Percentiles rank a stretch among this genome's conserved stretches.
These are phyloP conservation scores for Charina bottae DNA, from an alignment of 2,113 vertebrate genomes.

Conservation along the genomic window DNA sequence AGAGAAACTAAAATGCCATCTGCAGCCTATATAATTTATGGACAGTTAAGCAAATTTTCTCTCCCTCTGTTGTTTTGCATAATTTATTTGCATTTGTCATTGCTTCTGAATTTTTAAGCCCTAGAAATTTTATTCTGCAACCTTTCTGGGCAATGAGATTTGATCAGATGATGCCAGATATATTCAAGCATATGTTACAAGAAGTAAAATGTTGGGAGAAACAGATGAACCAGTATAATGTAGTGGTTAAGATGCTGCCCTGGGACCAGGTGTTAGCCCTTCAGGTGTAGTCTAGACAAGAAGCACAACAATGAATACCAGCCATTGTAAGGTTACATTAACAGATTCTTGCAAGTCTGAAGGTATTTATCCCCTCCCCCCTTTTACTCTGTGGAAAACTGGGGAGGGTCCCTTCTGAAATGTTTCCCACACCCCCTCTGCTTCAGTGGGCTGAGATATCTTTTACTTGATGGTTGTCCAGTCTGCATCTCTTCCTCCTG, in stretches of 20 bases:
- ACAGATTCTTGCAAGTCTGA: neutral
- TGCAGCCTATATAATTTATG: neutral
- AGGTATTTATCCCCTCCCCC: neutral
- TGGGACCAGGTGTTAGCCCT: neutral
- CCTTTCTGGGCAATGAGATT: neutral
- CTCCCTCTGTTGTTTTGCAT: constrained; percentile 3
- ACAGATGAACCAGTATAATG: neutral
- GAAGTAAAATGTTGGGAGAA: neutral
- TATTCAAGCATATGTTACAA: neutral
- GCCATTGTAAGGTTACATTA: neutral
- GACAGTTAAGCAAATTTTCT: neutral
- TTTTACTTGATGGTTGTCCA: neutral
- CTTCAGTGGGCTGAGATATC: too few relatives aligned
- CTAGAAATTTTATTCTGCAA: constrained; percentile 9
- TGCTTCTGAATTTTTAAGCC: neutral
- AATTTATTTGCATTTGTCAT: constrained; percentile 10
- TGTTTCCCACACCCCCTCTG: neutral
- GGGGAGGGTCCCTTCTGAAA: neutral
- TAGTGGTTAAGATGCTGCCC: neutral
- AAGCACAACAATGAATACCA: neutral
- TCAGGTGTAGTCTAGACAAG: neutral
- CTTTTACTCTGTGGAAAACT: neutral
- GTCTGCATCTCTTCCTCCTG: neutral
- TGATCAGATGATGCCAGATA: neutral
- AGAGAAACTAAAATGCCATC: neutral